phyloP scores from a whole-genome alignment of 2,888 invertebrate species.

The Stenurella melanura region DNA sequence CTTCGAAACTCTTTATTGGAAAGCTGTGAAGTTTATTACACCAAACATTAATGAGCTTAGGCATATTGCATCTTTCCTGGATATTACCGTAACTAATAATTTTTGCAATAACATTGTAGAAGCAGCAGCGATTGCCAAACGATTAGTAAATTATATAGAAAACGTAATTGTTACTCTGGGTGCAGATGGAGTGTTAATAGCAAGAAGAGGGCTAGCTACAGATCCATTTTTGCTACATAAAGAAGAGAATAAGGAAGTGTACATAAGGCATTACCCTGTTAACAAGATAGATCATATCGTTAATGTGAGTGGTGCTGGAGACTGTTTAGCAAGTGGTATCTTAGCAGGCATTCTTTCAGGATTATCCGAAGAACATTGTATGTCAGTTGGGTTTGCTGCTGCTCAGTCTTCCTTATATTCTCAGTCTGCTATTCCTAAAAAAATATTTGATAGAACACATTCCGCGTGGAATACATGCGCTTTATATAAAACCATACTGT shows the following conservation, averaged over 20 bases:
- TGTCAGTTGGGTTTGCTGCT: slow-evolving; percentile 78
- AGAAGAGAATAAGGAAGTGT: slow-evolving; percentile 31
- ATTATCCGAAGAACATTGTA: slow-evolving; percentile 76
- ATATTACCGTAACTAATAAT: slow-evolving; percentile 55
- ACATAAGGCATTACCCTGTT: slow-evolving; percentile 73
- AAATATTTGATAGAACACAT: slow-evolving; percentile 53
- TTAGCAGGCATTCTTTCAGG: slow-evolving; percentile 79
- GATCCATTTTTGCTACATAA: slow-evolving; percentile 60
- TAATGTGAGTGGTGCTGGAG: slow-evolving; percentile 90
- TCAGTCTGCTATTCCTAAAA: slow-evolving; percentile 76
- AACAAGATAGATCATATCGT: slow-evolving; percentile 73
- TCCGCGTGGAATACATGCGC: slow-evolving; percentile 53
- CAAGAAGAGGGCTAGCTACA: slow-evolving; percentile 66
- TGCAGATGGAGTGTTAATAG: slow-evolving; percentile 76
- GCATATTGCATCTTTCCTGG: slow-evolving; percentile 78
- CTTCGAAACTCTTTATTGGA: slow-evolving; percentile 75
- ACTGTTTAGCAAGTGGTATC: slow-evolving; percentile 84
- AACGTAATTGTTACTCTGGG: slow-evolving; percentile 80
- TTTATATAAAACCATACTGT: slow-evolving; percentile 44
- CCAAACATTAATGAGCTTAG: slow-evolving; percentile 88
- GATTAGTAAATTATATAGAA: slow-evolving; percentile 74
- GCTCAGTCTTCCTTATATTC: slow-evolving; percentile 78
- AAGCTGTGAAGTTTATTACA: slow-evolving; percentile 79
- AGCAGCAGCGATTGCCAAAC: slow-evolving; percentile 66
- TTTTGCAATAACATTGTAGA: slow-evolving; percentile 66